A percentile compares a stretch with the other conserved stretches of the same genome.
Conservation (phyloP, 1,140 invertebrate genomes). For the Drosophila kanapiae region DNA sequence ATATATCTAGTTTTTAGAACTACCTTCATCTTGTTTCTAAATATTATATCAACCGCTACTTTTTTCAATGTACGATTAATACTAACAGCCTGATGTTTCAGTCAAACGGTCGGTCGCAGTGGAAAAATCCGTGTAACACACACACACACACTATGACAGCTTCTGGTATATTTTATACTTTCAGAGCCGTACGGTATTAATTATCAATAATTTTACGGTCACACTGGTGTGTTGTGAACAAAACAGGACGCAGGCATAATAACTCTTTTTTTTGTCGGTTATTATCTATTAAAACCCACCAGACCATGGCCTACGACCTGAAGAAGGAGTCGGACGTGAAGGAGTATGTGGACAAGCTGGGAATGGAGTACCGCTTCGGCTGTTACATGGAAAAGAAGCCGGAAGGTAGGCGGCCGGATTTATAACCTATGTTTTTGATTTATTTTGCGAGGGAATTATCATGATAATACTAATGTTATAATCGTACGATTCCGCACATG, state of each 20-base stretch:
- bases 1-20: too few species aligned
- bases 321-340: slow-evolving; percentile 94
- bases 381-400: slow-evolving; percentile 94
- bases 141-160: too few species aligned
- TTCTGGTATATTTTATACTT: not conserved
- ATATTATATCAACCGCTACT: not conserved
- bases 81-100: not conserved
- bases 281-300: slow-evolving; percentile 30
- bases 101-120: too few species aligned
- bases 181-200: too few species aligned
- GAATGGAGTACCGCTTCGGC: slow-evolving; percentile 96
- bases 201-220: not conserved
- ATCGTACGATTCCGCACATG: not conserved
- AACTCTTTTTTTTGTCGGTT: slow-evolving; percentile 16
- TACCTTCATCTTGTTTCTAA: too few species aligned
- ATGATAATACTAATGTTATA: slow-evolving; percentile 35
- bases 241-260: slow-evolving; percentile 21
- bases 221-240: slow-evolving; percentile 15
- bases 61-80: not conserved
- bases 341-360: slow-evolving; percentile 94
- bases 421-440: slow-evolving; percentile 60
- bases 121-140: too few species aligned
- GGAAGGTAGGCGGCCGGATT: slow-evolving; percentile 87
- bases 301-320: slow-evolving; percentile 89
- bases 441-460: slow-evolving; percentile 47